These are phyloP conservation scores for Dioctria rufipes DNA, from an alignment of 2,888 invertebrate genomes.

Conservation along the genomic window DNA sequence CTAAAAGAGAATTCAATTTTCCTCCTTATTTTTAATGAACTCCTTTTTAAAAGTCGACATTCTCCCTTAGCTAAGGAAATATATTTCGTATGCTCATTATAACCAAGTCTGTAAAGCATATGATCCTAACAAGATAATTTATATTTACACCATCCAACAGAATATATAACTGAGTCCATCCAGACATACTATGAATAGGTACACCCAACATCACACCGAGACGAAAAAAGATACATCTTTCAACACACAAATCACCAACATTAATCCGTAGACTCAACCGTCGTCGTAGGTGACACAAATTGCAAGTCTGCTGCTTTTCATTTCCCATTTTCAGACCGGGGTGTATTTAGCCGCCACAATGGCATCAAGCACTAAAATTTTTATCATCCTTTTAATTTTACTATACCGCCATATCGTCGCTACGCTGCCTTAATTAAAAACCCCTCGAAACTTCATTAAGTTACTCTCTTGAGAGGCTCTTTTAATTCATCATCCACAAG, in stretches of 20 bases:
- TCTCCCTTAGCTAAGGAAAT: no score
- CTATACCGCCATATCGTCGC: neutral
- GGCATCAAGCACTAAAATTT: neutral
- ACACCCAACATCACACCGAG: neutral
- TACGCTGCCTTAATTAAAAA: neutral
- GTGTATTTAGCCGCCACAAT: neutral
- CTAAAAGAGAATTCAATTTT: no score
- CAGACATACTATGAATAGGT: no score
- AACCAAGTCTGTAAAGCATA: no score
- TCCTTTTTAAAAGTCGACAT: no score
- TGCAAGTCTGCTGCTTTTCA: neutral
- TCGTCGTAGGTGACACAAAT: neutral
- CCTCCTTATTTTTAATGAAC: no score
- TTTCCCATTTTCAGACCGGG: neutral
- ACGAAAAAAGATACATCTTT: neutral
- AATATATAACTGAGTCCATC: no score
- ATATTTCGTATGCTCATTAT: no score
- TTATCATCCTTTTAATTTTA: neutral
- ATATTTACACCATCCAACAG: no score
- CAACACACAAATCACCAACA: neutral
- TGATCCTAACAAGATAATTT: no score
- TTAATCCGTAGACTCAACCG: neutral
- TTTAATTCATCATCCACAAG: neutral
- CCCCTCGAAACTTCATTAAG: conserved; percentile 6
- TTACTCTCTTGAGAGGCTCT: conserved; percentile 9